Base-by-base conservation (phyloP, 2,797 vertebrate genomes). In the Cercopithecus hamlyni region DNA sequence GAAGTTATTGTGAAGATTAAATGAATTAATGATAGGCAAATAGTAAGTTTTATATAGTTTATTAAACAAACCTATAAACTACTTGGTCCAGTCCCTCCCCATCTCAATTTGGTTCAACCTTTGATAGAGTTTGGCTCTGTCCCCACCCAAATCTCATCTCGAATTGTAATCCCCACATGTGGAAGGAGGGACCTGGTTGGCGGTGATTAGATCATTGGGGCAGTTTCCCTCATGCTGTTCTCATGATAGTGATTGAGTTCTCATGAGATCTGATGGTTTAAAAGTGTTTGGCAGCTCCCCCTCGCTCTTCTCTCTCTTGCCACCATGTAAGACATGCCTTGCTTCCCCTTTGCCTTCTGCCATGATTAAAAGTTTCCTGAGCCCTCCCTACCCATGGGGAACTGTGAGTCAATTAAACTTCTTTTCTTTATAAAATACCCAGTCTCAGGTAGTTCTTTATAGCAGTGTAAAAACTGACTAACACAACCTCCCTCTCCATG, bases 1-100 rank as follows among this genome's bases (percentile, higher is more conserved):
- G 22, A 91, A 90, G 43, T 88, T 58, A 48, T 52, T 48, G 24
- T 67, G 22, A 87, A 67, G 24, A 83, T 84, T 58, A 81, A 92
- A 55, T 67, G 24, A 96, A 70, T 58, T 61, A 58, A 86, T 43
- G 8, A 26, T 81, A 79, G 58, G 6, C 33, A 75, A 50, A 43
- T 52, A 82, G 3, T 52, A 48, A 90, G 7, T 88, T 82, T 50
- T 83, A 15, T 39, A 39, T 27, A 20, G 45, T 84, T 73, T 67
- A 55, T 70, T 83, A 55, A 95, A 82, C 67, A 85, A 85, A 24
- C 1, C 6, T 80, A 24, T 30, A 43, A 27, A n/a, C 73, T 17
- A 33, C 7, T 75, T 58, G 9, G 12, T 39, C 36, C 39, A 48
- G 14, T 2, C 2, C 4, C n/a, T 76, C 24, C 1, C 19, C 5